Evolutionary conservation across 2,888 invertebrate genomes (phyloP).

Genomic region (Epinotia ramella): DNA sequence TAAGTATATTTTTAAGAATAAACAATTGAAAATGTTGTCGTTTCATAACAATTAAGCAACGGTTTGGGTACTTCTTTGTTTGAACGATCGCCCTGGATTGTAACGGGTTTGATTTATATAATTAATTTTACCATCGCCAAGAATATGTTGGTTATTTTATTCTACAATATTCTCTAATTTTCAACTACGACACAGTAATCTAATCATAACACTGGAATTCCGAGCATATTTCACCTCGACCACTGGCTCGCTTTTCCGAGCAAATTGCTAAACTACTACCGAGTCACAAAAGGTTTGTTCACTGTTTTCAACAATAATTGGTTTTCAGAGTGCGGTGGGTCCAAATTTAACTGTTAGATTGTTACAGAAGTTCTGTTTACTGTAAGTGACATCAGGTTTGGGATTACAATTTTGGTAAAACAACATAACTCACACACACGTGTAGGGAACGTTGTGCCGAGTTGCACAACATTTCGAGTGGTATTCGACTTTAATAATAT

Average conservation of each 20-base stretch:
- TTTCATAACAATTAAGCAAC: too few relatives aligned
- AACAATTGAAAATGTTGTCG: too few relatives aligned
- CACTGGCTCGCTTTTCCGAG: slow-evolving; percentile 37
- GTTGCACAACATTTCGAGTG: too few relatives aligned
- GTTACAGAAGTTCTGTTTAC: slow-evolving; percentile 41
- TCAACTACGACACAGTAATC: slow-evolving; percentile 7
- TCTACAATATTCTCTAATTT: neutral
- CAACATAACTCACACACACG: neutral
- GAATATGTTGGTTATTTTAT: neutral
- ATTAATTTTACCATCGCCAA: neutral
- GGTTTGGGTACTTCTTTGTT: too few relatives aligned
- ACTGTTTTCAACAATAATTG: slow-evolving; percentile 66
- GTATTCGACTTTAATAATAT: too few relatives aligned
- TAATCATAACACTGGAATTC: slow-evolving; percentile 18
- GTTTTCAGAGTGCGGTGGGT: slow-evolving; percentile 59
- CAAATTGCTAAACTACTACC: slow-evolving; percentile 58
- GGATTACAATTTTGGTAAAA: slow-evolving; percentile 7
- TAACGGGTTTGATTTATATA: too few relatives aligned
- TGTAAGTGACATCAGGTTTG: slow-evolving; percentile 24
- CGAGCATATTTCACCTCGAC: slow-evolving; percentile 17
- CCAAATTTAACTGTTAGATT: slow-evolving; percentile 47
- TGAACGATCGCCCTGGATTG: too few relatives aligned
- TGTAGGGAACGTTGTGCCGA: too few relatives aligned
- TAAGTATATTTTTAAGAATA: too few relatives aligned
- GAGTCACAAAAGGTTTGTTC: slow-evolving; percentile 47